phyloP scores from a whole-genome alignment of 2,797 vertebrate genomes.

The Betta splendens region DNA sequence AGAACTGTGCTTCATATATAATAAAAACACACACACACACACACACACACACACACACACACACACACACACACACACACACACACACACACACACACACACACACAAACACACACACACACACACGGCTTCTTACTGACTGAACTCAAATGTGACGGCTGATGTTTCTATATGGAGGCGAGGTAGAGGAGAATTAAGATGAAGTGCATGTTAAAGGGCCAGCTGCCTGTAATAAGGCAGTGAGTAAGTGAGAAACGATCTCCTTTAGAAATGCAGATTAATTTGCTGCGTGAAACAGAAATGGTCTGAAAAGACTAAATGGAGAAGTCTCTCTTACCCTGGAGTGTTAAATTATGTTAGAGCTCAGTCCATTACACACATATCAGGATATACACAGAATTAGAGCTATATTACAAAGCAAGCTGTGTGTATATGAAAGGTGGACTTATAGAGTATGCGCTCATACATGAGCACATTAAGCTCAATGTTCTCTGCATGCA shows the following conservation, averaged over 20 bases:
- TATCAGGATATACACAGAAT: conserved; percentile 24
- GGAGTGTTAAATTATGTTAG: conserved; percentile 65
- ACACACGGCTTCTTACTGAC: no score
- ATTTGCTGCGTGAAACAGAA: conserved; percentile 51
- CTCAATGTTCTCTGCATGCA: not conserved
- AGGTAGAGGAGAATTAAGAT: not conserved
- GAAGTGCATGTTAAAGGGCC: conserved; percentile 1
- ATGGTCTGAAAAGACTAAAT: conserved; percentile 44
- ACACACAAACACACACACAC: no score
- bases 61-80: no score
- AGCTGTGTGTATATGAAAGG: not conserved
- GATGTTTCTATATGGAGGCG: not conserved
- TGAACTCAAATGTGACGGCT: conserved; percentile 3
- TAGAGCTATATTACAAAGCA: no score
- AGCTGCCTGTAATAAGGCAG: conserved; percentile 38
- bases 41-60: no score
- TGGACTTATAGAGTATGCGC: conserved; percentile 1
- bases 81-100: no score
- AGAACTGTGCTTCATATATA: no score
- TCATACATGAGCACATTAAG: conserved; percentile 6
- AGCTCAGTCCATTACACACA: conserved; percentile 59
- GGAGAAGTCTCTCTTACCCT: conserved; percentile 60
- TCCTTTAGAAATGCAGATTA: conserved; percentile 45
- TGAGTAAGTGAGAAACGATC: conserved; percentile 51
- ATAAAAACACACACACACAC: no score